Evolutionary conservation across 2,797 vertebrate species (phyloP), one percentile per base, ranked within the genome.

Genomic region (Xenopus petersii): DNA sequence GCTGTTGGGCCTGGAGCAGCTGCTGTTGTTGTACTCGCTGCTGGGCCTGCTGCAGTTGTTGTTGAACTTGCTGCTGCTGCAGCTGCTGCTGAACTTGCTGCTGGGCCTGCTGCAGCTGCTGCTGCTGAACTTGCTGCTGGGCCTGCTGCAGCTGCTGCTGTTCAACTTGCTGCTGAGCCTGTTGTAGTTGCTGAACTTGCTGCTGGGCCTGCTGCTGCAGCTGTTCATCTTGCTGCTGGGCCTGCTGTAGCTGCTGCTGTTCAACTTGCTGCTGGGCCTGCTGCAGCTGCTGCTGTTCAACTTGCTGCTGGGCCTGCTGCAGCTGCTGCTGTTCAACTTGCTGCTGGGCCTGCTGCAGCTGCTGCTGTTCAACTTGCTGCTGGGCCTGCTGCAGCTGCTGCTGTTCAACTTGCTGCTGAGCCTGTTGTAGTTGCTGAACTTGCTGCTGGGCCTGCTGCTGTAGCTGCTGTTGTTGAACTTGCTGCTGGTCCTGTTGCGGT

Each of bases 381-480:
- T 71, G 69, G 1, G 21, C 1, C 21, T 60, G 46, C 15, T 71
- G 69, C n/a, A 48, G 74, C 12, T 82, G 81, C 75, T 0, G 80
- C n/a, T n/a, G n/a, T n/a, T n/a, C n/a, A 80, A 71, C 3, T 17
- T 68, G 86, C 79, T 80, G 84, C 11, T 87, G 84, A 47, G 24
- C 9, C n/a, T 46, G 33, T 21, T 62, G 83, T 0, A 47, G 33
- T n/a, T 15, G 56, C 1, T 80, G 80, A 0, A 36, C 62, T 30
- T 24, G 86, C 88, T 0, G 87, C 76, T 0, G 75, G 80, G 33
- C 33, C 47, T 51, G 85, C 80, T 78, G 89, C 51, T n/a, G n/a
- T n/a, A n/a, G n/a, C n/a, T n/a, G n/a, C n/a, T n/a, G n/a, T n/a
- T n/a, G n/a, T n/a, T 47, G 21, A 11, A n/a, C 10, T 1, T 55